These are phyloP conservation scores for Caenorhabditis imperialis DNA, from an alignment of 2,888 invertebrate genomes.

Conservation along the genomic window DNA sequence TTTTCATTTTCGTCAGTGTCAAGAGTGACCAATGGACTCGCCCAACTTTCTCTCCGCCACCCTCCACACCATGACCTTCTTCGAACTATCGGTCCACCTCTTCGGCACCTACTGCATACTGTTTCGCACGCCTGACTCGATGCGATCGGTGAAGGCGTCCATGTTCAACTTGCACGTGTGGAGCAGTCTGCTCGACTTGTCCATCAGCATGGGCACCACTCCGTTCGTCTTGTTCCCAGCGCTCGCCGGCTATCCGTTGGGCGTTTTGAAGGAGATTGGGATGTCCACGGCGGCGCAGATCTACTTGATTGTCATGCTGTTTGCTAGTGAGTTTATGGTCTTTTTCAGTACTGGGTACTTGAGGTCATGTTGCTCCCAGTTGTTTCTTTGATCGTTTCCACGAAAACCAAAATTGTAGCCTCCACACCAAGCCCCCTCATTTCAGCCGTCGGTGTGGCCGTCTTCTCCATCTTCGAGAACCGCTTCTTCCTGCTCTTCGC, in stretches of 20 bases:
- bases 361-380: too few relatives aligned
- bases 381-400: too few relatives aligned
- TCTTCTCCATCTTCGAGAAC: too few relatives aligned
- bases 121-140: conserved; percentile 14
- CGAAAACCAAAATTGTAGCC: too few relatives aligned
- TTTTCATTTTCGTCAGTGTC: too few relatives aligned
- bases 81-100: conserved; percentile 17
- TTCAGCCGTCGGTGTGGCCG: too few relatives aligned
- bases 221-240: conserved; percentile 6
- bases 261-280: not conserved
- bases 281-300: conserved; percentile 3
- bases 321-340: conserved; percentile 9
- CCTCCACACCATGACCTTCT: not conserved
- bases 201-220: not conserved
- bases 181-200: conserved; percentile 6
- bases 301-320: conserved; percentile 1
- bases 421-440: too few relatives aligned
- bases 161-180: conserved; percentile 29
- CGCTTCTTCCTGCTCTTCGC: too few relatives aligned
- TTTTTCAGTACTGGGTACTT: too few relatives aligned
- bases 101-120: conserved; percentile 29
- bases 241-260: not conserved
- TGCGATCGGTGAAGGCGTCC: conserved; percentile 29
- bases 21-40: not conserved
- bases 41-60: conserved; percentile 9